Conservation (phyloP, 1,140 invertebrate genomes). For the Drosophila sulfurigaster region DNA sequence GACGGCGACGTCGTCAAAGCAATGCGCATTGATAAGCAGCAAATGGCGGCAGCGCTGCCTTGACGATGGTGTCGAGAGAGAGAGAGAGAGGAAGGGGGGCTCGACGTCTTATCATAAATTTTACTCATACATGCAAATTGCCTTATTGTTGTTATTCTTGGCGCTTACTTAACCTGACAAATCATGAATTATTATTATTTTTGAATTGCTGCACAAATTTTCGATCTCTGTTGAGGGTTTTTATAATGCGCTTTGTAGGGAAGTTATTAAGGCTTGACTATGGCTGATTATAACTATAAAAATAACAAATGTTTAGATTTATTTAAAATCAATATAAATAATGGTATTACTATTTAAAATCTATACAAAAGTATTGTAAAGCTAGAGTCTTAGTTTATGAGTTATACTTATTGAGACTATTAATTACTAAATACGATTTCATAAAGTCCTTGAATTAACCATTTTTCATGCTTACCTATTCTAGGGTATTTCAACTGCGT, state of each 20-base stretch:
- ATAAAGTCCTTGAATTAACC: too few species aligned
- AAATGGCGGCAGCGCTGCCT: background rate
- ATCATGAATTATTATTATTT: slow-evolving; percentile 13
- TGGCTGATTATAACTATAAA: background rate
- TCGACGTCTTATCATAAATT: slow-evolving; percentile 40
- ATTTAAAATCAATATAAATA: too few species aligned
- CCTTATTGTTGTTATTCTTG: slow-evolving; percentile 20
- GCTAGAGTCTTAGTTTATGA: too few species aligned
- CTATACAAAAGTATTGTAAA: too few species aligned
- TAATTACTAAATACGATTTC: too few species aligned
- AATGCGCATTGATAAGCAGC: slow-evolving; percentile 52
- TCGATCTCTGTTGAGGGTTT: background rate
- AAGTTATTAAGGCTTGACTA: background rate
- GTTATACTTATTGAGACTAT: too few species aligned
- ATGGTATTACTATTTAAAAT: too few species aligned
- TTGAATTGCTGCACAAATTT: slow-evolving; percentile 1
- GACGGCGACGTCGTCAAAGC: slow-evolving; percentile 6
- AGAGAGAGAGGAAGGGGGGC: background rate
- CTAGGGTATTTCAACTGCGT: slow-evolving; percentile 10
- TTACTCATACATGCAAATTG: slow-evolving; percentile 15
- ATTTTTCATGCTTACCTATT: background rate
- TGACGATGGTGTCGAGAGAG: slow-evolving; percentile 1
- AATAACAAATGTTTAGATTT: too few species aligned
- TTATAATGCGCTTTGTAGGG: background rate
- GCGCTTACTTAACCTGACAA: slow-evolving; percentile 33